Evolutionary conservation across 2,888 invertebrate species (phyloP).

Genomic region (Galerucella nymphaeae): DNA sequence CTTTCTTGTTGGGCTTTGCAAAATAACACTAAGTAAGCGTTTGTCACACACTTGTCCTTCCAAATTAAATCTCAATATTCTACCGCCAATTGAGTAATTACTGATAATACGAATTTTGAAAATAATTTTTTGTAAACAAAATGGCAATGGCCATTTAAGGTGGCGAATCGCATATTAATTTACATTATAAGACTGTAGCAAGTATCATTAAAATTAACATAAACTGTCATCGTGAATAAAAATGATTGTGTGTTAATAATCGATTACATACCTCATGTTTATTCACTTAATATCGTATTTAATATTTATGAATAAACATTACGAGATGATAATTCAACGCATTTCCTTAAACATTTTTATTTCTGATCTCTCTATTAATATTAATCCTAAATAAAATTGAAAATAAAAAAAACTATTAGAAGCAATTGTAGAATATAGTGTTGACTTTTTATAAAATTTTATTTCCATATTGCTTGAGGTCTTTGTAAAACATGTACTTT

Average conservation of each 20-base stretch:
- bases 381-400: not conserved
- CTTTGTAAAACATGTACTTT: constrained; percentile 33
- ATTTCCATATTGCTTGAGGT: constrained; percentile 37
- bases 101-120: not conserved
- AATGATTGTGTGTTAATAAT: not conserved
- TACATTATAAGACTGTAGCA: not conserved
- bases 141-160: too few relatives aligned
- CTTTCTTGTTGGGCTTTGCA: too few relatives aligned
- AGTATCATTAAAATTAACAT: not conserved
- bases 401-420: constrained; percentile 28
- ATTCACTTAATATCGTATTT: not conserved
- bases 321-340: not conserved
- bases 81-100: too few relatives aligned
- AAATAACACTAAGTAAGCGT: too few relatives aligned
- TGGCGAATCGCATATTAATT: not conserved
- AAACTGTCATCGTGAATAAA: not conserved
- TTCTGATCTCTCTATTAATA: not conserved
- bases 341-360: not conserved
- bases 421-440: constrained; percentile 31
- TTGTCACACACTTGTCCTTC: too few relatives aligned
- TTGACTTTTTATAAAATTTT: constrained; percentile 44
- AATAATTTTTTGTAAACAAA: not conserved
- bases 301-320: not conserved
- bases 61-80: too few relatives aligned
- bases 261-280: too few relatives aligned